Evolutionary conservation across 2,797 vertebrate genomes (phyloP).

Genomic region (Prunella strophiata): DNA sequence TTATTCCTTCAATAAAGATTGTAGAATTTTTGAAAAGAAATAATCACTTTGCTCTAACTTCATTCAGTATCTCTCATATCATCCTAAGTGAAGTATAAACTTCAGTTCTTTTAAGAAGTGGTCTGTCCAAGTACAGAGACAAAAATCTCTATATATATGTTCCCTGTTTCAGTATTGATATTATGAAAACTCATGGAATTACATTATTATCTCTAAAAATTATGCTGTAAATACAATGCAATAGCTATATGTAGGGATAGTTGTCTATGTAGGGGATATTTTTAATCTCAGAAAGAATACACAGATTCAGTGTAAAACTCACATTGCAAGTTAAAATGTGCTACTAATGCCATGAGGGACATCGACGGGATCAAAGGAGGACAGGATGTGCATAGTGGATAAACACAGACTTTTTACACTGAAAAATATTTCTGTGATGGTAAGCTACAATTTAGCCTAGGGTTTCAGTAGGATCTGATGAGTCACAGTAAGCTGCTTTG

Average conservation of each 20-base stretch:
- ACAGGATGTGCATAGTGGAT: not conserved
- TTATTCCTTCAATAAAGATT: not conserved
- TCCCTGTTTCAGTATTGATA: not conserved
- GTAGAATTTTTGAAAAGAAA: not conserved
- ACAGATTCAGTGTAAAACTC: not conserved
- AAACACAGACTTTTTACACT: not conserved
- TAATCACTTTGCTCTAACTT: not conserved
- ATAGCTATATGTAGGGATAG: not conserved
- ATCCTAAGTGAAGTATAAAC: not conserved
- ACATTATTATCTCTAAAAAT: not conserved
- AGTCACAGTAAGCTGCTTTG: not conserved
- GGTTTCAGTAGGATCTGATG: not conserved
- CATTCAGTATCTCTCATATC: fast-evolving
- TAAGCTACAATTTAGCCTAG: not conserved
- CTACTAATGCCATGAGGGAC: not conserved
- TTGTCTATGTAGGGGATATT: not conserved
- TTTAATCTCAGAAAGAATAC: not conserved
- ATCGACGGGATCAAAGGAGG: not conserved
- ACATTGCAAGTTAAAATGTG: not conserved
- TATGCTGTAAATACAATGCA: not conserved
- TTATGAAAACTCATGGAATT: not conserved
- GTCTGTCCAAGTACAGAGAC: not conserved
- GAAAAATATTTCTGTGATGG: not conserved
- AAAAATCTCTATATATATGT: not conserved
- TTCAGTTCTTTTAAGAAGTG: not conserved